Evolutionary conservation across 2,888 invertebrate species (phyloP), one percentile per base, ranked within the genome.

Genomic region (Atethmia centrago): DNA sequence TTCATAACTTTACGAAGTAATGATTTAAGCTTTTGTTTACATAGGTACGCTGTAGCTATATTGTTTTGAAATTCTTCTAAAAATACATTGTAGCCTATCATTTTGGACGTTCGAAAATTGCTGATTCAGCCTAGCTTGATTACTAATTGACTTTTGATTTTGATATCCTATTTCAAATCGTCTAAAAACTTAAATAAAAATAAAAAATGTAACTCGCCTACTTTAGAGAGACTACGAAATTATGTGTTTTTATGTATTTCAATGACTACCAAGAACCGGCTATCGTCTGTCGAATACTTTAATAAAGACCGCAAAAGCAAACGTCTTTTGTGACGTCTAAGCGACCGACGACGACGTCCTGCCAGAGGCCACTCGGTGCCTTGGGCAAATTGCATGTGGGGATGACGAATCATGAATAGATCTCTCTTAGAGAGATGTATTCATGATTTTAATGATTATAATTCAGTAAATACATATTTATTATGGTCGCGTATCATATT

Each of bases 311-410:
- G 12, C 59, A 59, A 71, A 28, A 42, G 49, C 21, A 31, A 42
- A 70, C 40, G 16, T 51, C 25, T 42, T 59, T 59, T 71, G 59
- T 59, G 49, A 31, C 31, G 31, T 25, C 2, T 19, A 47, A 36
- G 16, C 16, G 19, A 31, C 8, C 31, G 16, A 51, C 25, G 16
- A 51, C 0, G 14, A 40, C 31, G 42, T 28, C n/a, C 16, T 71
- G 16, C 36, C 7, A 10, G 58, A 51, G 14, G 31, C 16, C 42
- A 31, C 58, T 72, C n/a, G 3, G 45, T 71, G 45, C 16, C 12
- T 47, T 69, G 12, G 19, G 55, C 14, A 56, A 71, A 56, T 68
- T 3, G 42, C 10, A 45, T n/a, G n/a, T n/a, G n/a, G n/a, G n/a
- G n/a, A n/a, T n/a, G n/a, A n/a, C n/a, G n/a, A n/a, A n/a, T n/a